A percentile compares a stretch with the other conserved stretches of the same genome.
Conservation (phyloP, 35 echinoderm and acorn worm species). For the Apostichopus japonicus region DNA sequence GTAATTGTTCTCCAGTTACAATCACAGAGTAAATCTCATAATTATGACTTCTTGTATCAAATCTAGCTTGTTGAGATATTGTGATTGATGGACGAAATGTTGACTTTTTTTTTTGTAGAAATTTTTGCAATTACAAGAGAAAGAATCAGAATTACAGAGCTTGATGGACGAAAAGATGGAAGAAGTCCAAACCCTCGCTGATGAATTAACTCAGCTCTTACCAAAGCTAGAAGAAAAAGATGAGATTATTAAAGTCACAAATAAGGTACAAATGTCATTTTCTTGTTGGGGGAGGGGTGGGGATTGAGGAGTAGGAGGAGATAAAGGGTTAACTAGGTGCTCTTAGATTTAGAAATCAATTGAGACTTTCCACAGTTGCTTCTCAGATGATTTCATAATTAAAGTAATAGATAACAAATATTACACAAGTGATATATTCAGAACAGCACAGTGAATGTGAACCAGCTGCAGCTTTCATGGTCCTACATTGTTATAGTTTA, state of each 20-base stretch:
- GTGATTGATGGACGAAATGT: background rate
- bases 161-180: slow-evolving; percentile 8
- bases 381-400: too few species aligned
- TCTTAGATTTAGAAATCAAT: too few species aligned
- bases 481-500: too few species aligned
- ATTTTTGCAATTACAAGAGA: background rate
- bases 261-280: slow-evolving; percentile 15
- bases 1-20: too few species aligned
- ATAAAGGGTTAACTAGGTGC: background rate
- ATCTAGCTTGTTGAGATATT: background rate
- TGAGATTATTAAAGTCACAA: background rate
- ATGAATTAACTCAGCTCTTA: slow-evolving; percentile 27
- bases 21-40: too few species aligned
- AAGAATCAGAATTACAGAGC: slow-evolving; percentile 3
- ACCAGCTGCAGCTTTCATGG: too few species aligned
- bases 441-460: too few species aligned
- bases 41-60: background rate
- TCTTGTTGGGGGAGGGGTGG: background rate
- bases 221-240: slow-evolving; percentile 24
- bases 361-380: too few species aligned
- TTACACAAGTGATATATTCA: too few species aligned
- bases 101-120: background rate
- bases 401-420: too few species aligned
- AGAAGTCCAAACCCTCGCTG: slow-evolving; percentile 17
- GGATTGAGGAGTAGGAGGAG: background rate